Evolutionary conservation across 2,797 vertebrate species (phyloP).

Genomic region (Pangasius macronema): DNA sequence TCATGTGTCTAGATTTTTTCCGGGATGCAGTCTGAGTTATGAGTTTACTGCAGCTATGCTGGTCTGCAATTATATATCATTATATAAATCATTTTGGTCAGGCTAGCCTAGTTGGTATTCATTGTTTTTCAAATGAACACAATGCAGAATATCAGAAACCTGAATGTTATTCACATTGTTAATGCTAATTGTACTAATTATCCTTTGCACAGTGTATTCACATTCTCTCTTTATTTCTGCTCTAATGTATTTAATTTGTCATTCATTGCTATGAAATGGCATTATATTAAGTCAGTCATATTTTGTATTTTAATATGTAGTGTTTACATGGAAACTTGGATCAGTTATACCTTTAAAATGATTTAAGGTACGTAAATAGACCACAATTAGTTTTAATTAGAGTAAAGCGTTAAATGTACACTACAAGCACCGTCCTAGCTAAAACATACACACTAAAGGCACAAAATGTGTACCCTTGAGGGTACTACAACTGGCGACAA

Average conservation of each 20-base stretch:
- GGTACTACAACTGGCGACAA: not conserved
- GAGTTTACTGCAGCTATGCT: not conserved
- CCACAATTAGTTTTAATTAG: not conserved
- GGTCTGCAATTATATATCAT: not conserved
- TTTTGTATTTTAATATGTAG: not conserved
- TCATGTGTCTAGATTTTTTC: not conserved
- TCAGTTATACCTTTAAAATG: too few species aligned
- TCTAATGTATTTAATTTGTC: not conserved
- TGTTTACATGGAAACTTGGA: not conserved
- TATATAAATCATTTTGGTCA: slow-evolving; percentile 9
- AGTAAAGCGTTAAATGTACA: not conserved
- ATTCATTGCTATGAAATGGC: not conserved
- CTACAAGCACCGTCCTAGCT: not conserved
- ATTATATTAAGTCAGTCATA: not conserved
- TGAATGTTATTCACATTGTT: not conserved
- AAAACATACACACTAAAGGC: not conserved
- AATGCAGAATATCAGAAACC: too few species aligned
- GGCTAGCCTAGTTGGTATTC: not conserved
- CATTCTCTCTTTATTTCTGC: not conserved
- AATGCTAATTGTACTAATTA: not conserved
- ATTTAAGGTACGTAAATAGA: not conserved
- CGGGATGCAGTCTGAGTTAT: slow-evolving; percentile 5
- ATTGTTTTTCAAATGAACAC: not conserved
- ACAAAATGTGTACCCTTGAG: not conserved
- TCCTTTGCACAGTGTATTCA: not conserved